phyloP scores from a whole-genome alignment of 2,888 invertebrate genomes.

The Apamea epomidion region DNA sequence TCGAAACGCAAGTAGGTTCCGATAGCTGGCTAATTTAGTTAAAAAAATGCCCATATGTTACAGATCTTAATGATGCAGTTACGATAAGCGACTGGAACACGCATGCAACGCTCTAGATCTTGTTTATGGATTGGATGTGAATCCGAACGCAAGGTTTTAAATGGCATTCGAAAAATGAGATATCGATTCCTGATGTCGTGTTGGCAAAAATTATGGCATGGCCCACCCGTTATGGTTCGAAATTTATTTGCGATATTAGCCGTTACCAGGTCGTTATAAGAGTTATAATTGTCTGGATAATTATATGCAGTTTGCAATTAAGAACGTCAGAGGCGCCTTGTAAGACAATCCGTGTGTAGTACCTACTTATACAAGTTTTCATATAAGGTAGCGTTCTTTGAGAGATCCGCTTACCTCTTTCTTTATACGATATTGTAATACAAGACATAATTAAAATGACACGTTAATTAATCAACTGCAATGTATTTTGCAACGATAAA shows the following conservation, averaged over 20 bases:
- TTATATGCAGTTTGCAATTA: conserved; percentile 43
- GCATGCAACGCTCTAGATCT: conserved; percentile 56
- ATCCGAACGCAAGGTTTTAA: conserved; percentile 49
- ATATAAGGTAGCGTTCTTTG: conserved; percentile 34
- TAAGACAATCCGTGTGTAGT: conserved; percentile 27
- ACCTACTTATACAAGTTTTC: conserved; percentile 31
- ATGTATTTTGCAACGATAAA: not conserved
- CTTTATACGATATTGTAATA: conserved; percentile 27
- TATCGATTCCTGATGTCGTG: conserved; percentile 37
- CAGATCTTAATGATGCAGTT: conserved; percentile 51
- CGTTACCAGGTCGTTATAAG: conserved; percentile 18
- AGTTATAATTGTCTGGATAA: conserved; percentile 36
- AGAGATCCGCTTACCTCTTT: conserved; percentile 19
- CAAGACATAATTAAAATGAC: conserved; percentile 28
- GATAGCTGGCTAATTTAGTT: conserved; percentile 17
- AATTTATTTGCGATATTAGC: conserved; percentile 14
- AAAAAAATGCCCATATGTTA: conserved; percentile 49
- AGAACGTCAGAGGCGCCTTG: conserved; percentile 49
- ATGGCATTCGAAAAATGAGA: conserved; percentile 52
- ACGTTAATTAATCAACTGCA: conserved; percentile 20
- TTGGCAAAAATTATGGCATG: conserved; percentile 26
- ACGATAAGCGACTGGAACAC: conserved; percentile 54
- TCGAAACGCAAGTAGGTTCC: conserved; percentile 50
- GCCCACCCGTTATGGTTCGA: conserved; percentile 6
- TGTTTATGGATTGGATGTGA: conserved; percentile 23